A percentile compares a stretch with the other conserved stretches of the same genome.
These are phyloP conservation scores for Antitype chi DNA, from an alignment of 2,888 invertebrate species.

Conservation along the genomic window DNA sequence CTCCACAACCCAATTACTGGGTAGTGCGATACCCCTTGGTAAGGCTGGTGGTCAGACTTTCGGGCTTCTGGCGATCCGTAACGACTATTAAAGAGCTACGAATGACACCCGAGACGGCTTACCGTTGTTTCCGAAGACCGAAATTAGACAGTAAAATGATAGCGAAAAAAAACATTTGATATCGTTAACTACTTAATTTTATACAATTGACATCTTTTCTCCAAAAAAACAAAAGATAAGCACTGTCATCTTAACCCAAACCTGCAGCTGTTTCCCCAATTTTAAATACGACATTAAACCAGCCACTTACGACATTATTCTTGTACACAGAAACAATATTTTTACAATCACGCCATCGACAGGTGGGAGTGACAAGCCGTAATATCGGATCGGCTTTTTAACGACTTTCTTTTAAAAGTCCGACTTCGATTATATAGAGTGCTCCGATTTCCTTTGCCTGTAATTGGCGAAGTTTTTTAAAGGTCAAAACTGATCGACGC, in stretches of 20 bases:
- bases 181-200: not conserved
- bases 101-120: too few species aligned
- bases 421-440: conserved; percentile 74
- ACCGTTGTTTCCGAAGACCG: too few species aligned
- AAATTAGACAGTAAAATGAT: too few species aligned
- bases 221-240: conserved; percentile 1
- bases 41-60: too few species aligned
- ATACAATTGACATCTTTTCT: not conserved
- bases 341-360: conserved; percentile 84
- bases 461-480: conserved; percentile 65
- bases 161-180: not conserved
- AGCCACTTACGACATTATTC: conserved; percentile 66
- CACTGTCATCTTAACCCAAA: not conserved
- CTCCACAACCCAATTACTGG: too few species aligned
- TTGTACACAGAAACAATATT: conserved; percentile 67
- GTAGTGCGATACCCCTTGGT: too few species aligned
- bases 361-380: conserved; percentile 81
- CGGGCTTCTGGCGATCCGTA: too few species aligned
- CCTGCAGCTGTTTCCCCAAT: conserved; percentile 7
- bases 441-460: conserved; percentile 68
- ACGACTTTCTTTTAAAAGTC: conserved; percentile 77
- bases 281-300: conserved; percentile 35
- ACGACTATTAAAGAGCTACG: too few species aligned
- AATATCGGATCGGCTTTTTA: conserved; percentile 77
- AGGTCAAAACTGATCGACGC: conserved; percentile 61